Base-by-base conservation (phyloP, 2,888 invertebrate species). In the Endotricha flammealis region DNA sequence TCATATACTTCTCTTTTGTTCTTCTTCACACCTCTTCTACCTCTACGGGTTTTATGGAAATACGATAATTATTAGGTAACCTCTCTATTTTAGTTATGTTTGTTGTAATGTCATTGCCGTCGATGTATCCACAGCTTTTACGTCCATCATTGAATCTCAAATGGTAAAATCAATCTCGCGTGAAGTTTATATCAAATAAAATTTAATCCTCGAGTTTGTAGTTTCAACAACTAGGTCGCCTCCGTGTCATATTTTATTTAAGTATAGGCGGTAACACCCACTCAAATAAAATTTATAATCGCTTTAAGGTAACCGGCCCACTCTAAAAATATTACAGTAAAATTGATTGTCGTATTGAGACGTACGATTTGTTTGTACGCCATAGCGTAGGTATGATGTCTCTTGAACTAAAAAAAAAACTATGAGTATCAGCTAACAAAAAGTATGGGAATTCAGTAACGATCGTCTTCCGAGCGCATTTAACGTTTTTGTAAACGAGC, bases 391-490 rank as follows among this genome's bases (percentile, higher is more conserved):
- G 12, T 31, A 22, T 5, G 8, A 13, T 33, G 17, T 11, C 16
- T 33, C 32, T 33, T 17, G 8, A 17, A 17, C 12, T 43, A 40
- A 47, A 46, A 59, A 62, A 67, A 63, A 68, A 66, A 48, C 50
- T 60, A 66, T 64, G 72, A 71, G 59, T 52, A 50, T 49, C 47
- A 53, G 41, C 41, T 32, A 44, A 55, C 61, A 75, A 80, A 77
- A 80, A 74, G 67, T 60, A 60, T 57, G 50, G 58, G 74, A 74
- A 76, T 78, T 73, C 74, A 61, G 71, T 80, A 80, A 80, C 72
- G 74, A 71, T 63, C 70, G 67, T 67, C 71, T 74, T 71, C 76
- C 68, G 70, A 74, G 70, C 67, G 62, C 63, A 63, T 70, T 77
- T 66, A 68, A 69, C 68, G 71, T 74, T 78, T 76, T 64, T 51